A percentile compares a stretch with the other conserved stretches of the same genome.
These are phyloP conservation scores for Amazona vittata DNA, from an alignment of 2,113 vertebrate genomes.

Conservation along the genomic window DNA sequence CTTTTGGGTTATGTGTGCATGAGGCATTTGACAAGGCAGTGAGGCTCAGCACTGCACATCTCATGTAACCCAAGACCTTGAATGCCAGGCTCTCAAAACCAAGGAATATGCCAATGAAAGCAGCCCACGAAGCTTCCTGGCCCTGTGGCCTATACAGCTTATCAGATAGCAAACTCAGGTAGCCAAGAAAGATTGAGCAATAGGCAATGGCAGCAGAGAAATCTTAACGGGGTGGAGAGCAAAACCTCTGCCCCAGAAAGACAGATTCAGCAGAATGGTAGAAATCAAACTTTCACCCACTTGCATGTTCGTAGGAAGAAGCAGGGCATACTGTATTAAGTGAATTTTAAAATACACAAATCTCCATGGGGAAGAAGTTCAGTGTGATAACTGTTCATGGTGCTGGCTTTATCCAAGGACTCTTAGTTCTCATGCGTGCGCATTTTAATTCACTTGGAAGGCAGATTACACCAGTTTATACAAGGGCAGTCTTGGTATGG, in stretches of 20 bases:
- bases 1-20: neutral
- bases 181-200: neutral
- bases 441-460: neutral
- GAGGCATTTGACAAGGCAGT: neutral
- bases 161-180: neutral
- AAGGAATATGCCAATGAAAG: neutral
- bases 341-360: neutral
- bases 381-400: neutral
- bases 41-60: neutral
- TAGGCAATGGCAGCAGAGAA: neutral
- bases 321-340: rapidly evolving
- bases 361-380: neutral
- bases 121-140: neutral
- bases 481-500: neutral
- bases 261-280: neutral
- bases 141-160: neutral
- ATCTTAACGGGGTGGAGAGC: neutral
- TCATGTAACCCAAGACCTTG: neutral
- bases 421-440: neutral
- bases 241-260: neutral
- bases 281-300: neutral
- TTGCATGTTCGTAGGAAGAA: neutral
- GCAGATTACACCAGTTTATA: neutral
- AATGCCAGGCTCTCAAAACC: neutral
- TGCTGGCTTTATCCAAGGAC: neutral